phyloP scores from a whole-genome alignment of 2,888 invertebrate genomes.

The Ditula angustiorana region DNA sequence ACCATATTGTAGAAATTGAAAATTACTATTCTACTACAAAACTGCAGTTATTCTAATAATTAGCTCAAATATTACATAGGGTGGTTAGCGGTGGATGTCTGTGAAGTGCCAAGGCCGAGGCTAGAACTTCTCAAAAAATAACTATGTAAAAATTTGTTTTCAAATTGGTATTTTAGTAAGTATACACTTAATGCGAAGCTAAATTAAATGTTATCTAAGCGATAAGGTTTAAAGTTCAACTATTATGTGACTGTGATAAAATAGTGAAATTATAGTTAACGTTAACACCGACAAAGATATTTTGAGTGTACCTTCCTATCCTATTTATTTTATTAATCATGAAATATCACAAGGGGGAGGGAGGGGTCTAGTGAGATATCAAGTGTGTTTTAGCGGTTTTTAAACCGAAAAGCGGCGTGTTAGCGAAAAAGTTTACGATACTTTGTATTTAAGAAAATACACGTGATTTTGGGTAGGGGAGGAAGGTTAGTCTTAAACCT shows the following conservation, averaged over 20 bases:
- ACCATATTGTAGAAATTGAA: no score
- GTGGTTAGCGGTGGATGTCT: not conserved
- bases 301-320: not conserved
- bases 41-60: slow-evolving; percentile 10
- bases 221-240: not conserved
- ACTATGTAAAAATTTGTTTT: not conserved
- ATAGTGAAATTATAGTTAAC: slow-evolving; percentile 35
- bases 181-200: not conserved
- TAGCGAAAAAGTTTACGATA: no score
- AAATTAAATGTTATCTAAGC: not conserved
- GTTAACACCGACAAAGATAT: slow-evolving; percentile 6
- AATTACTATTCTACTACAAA: no score
- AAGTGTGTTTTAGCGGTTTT: no score
- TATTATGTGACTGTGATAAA: slow-evolving; percentile 33
- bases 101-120: slow-evolving; percentile 18
- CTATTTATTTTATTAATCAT: not conserved
- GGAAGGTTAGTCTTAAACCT: no score
- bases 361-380: no score
- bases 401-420: no score
- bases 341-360: no score
- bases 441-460: no score
- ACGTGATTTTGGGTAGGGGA: no score
- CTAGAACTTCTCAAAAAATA: slow-evolving; percentile 12
- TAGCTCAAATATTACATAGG: slow-evolving; percentile 11
- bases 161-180: slow-evolving; percentile 5